phyloP scores from a whole-genome alignment of 1,140 invertebrate species.

The Zaprionus davidi region DNA sequence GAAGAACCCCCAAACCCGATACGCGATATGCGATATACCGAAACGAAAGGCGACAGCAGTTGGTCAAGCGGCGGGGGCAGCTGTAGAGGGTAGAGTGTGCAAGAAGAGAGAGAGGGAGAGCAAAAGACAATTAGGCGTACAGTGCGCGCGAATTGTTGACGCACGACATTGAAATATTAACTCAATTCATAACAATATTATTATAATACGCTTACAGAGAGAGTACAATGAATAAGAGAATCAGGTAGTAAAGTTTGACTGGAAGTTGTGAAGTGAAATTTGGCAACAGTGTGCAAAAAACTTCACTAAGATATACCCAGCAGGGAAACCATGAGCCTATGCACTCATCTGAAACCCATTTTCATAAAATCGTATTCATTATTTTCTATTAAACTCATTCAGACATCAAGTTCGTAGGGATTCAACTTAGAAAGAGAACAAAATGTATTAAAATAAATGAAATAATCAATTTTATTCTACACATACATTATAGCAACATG shows the following conservation, averaged over 20 bases:
- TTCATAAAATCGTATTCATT: neutral
- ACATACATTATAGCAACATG: no score
- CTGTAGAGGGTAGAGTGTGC: conserved; percentile 1
- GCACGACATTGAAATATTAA: conserved; percentile 68
- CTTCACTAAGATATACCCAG: neutral
- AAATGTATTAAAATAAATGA: no score
- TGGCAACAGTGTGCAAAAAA: neutral
- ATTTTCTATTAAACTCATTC: neutral
- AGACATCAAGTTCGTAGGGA: neutral
- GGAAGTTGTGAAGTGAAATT: neutral
- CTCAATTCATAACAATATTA: conserved; percentile 35
- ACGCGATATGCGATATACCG: conserved; percentile 15
- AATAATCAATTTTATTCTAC: no score
- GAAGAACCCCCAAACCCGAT: conserved; percentile 1
- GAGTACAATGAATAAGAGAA: neutral
- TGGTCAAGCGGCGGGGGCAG: no score
- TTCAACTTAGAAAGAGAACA: neutral
- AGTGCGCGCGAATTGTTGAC: conserved; percentile 66
- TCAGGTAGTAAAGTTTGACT: neutral
- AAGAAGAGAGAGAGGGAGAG: neutral
- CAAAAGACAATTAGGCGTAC: conserved; percentile 64
- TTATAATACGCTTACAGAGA: conserved; percentile 22
- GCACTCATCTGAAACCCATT: neutral
- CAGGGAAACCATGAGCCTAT: neutral
- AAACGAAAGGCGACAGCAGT: conserved; percentile 44